Evolutionary conservation across 2,888 invertebrate genomes (phyloP).

Genomic region (Philopedon plagiatum): DNA sequence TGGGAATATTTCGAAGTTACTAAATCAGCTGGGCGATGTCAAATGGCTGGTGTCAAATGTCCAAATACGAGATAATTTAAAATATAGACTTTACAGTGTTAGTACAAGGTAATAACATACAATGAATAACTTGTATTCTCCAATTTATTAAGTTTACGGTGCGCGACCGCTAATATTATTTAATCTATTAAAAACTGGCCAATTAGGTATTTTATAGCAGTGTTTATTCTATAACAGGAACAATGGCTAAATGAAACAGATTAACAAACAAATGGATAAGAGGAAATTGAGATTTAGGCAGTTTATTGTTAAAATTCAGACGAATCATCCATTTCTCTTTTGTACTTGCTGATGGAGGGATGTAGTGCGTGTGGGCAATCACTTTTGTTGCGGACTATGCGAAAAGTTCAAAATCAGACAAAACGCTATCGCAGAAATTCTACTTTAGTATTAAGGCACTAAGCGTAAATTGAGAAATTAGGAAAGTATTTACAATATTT

Average conservation of each 20-base stretch:
- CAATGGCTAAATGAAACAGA: background rate
- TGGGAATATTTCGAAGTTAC: too few species aligned
- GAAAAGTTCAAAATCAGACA: too few species aligned
- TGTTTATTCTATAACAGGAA: background rate
- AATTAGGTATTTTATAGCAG: background rate
- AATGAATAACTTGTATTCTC: too few species aligned
- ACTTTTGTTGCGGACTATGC: background rate
- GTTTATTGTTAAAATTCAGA: slow-evolving; percentile 1
- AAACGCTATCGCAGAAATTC: background rate
- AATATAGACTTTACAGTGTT: too few species aligned
- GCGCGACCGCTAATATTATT: too few species aligned
- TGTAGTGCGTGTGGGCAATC: background rate
- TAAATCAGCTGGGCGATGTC: too few species aligned
- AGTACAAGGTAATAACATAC: too few species aligned
- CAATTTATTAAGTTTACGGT: too few species aligned
- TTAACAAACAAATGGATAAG: background rate
- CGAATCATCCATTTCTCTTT: background rate
- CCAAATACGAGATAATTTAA: too few species aligned
- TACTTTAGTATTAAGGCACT: background rate
- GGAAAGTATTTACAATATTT: too few species aligned
- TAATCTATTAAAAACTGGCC: background rate
- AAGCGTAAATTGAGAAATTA: too few species aligned
- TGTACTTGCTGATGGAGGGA: background rate
- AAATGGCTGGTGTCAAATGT: too few species aligned
- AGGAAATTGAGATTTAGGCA: background rate